These are phyloP conservation scores for Candoia aspera DNA, from an alignment of 2,113 vertebrate genomes.

Conservation along the genomic window DNA sequence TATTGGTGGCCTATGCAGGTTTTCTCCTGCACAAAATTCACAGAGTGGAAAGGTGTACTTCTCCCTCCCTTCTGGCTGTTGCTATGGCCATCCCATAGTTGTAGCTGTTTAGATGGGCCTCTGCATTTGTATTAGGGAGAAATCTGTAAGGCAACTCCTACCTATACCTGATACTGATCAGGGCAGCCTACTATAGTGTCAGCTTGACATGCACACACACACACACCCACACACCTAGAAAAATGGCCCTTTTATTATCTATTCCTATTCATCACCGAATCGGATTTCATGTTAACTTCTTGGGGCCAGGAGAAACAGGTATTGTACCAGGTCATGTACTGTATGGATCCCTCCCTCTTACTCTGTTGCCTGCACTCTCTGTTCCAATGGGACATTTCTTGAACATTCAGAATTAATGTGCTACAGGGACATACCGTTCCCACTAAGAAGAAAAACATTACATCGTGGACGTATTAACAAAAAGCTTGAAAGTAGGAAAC, in stretches of 20 bases:
- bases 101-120: no score
- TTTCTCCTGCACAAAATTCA: not conserved
- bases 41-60: not conserved
- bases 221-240: not conserved
- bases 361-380: conserved; percentile 1
- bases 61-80: not conserved
- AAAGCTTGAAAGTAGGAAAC: not conserved
- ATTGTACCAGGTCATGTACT: fast-evolving
- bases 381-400: not conserved
- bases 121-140: not conserved
- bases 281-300: conserved; percentile 23
- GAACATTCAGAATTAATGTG: not conserved
- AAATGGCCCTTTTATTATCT: not conserved
- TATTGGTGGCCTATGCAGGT: not conserved
- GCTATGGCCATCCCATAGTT: not conserved
- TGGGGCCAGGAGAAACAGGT: not conserved
- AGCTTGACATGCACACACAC: not conserved
- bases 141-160: not conserved
- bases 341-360: not conserved
- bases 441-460: not conserved
- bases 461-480: fast-evolving
- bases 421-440: conserved; percentile 45
- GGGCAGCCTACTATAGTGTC: not conserved
- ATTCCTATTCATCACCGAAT: conserved; percentile 24
- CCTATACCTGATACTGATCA: not conserved